These are phyloP conservation scores for Dascillus cervinus DNA, from an alignment of 2,888 invertebrate species.

Conservation along the genomic window DNA sequence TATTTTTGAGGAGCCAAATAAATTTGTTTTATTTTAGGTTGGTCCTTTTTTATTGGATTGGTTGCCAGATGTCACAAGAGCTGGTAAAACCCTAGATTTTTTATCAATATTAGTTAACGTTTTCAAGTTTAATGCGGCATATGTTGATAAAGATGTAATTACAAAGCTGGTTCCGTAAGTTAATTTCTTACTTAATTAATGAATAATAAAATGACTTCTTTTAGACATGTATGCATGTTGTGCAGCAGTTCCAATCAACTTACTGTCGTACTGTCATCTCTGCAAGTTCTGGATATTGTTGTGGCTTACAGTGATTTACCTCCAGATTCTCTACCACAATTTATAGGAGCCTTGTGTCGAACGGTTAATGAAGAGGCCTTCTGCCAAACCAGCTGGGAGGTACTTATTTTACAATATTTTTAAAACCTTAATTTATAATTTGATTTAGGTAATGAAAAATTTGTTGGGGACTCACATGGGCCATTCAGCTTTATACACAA, in stretches of 20 bases:
- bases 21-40: conserved; percentile 46
- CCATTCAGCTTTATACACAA: conserved; percentile 76
- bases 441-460: conserved; percentile 73
- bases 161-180: conserved; percentile 78
- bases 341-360: conserved; percentile 78
- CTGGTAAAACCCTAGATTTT: conserved; percentile 64
- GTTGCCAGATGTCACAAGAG: conserved; percentile 64
- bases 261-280: conserved; percentile 62
- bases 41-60: conserved; percentile 77
- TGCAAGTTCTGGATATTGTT: conserved; percentile 80
- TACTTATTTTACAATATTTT: conserved; percentile 25
- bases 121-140: conserved; percentile 88
- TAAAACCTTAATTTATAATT: conserved; percentile 5
- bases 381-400: conserved; percentile 77
- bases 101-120: conserved; percentile 76
- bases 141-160: conserved; percentile 79
- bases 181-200: too few species aligned
- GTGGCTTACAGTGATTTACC: conserved; percentile 88
- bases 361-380: conserved; percentile 77
- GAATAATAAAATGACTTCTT: background rate
- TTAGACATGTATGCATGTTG: conserved; percentile 68
- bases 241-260: conserved; percentile 58
- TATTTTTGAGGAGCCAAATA: conserved; percentile 3
- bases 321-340: conserved; percentile 67
- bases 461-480: conserved; percentile 89